Evolutionary conservation across 2,888 invertebrate species (phyloP), one percentile per base, ranked within the genome.

Genomic region (Bugula neritina): DNA sequence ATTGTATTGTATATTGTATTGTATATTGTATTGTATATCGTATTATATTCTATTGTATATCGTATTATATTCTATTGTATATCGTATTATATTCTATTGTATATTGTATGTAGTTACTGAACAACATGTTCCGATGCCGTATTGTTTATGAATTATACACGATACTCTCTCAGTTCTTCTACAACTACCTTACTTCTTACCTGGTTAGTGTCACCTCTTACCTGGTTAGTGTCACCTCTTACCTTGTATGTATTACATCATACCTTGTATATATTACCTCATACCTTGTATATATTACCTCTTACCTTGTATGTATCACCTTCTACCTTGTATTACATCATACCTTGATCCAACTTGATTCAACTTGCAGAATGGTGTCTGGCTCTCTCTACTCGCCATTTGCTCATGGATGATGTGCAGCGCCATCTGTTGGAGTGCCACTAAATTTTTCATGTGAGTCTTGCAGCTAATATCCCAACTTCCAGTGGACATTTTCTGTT

Each of bases 331-430:
- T n/a, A n/a, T n/a, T n/a, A n/a, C n/a, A n/a, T n/a, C n/a, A n/a
- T n/a, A n/a, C n/a, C n/a, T n/a, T n/a, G n/a, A n/a, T n/a, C n/a
- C n/a, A n/a, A n/a, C n/a, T 43, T 17, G 17, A 17, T 43, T 43
- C 17, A 43, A 10, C 31, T 31, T 63, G 31, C 13, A 63, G 63
- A 63, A 63, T 63, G 63, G 63, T 3, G 31, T 31, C 3, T 63
- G 63, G 63, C 2, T 63, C 2, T 63, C 63, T 13, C 27, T 34
- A 1, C 29, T 31, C 31, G 63, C 34, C 2, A 63, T 63, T n/a
- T 63, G 63, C 63, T 13, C 63, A 3, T 63, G 63, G 63, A 27
- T 63, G n/a, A 13, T 63, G 21, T 63, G 63, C n/a, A 31, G 25
- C 17, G 29, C 31, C 17, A 29, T 13, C 63, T 63, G 63, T n/a